Base-by-base conservation (phyloP, 2,888 invertebrate genomes). In the Drosophila multiciliata region DNA sequence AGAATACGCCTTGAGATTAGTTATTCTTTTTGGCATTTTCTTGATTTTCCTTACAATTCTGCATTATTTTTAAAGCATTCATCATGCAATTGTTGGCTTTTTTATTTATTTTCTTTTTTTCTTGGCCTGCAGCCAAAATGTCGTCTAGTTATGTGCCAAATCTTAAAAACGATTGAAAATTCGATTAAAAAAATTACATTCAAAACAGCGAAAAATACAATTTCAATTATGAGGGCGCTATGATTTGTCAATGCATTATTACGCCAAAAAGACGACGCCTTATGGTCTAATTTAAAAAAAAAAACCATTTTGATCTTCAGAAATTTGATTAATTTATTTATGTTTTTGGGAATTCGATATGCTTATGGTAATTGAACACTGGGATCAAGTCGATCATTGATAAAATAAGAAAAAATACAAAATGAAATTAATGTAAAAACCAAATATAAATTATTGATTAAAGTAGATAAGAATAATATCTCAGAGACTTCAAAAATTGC, bases 151-250 rank as follows among this genome's bases (percentile, higher is more conserved):
- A 71, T 62, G 66, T 89, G 89, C 84, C 84, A 87, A 84, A 59
- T 71, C 76, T 73, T 75, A 50, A 78, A 78, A 75, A 61, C 67
- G 66, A 78, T 80, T 73, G 70, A 70, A 74, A 80, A 73, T 80
- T 74, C 65, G 61, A 62, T 66, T 55, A 68, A 20, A 78, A 84
- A 80, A 83, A 83, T 75, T 78, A 80, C 74, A 77, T 87, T 83
- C 72, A 79, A 83, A 77, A 66, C 38, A 17, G 33, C 68, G 57
- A 42, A 70, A 73, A 71, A 60, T 72, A 78, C 75, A 69, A 80
- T 77, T 80, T 83, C 78, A 73, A 89, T 87, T 87, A 85, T 87
- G 83, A 83, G 77, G 87, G 60, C 73, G 61, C 64, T 58, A 87
- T 81, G 71, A 78, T 81, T 75, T 82, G 73, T 80, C 70, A 82